Base-by-base conservation (phyloP, 2,797 vertebrate species). In the Scleropages formosus region DNA sequence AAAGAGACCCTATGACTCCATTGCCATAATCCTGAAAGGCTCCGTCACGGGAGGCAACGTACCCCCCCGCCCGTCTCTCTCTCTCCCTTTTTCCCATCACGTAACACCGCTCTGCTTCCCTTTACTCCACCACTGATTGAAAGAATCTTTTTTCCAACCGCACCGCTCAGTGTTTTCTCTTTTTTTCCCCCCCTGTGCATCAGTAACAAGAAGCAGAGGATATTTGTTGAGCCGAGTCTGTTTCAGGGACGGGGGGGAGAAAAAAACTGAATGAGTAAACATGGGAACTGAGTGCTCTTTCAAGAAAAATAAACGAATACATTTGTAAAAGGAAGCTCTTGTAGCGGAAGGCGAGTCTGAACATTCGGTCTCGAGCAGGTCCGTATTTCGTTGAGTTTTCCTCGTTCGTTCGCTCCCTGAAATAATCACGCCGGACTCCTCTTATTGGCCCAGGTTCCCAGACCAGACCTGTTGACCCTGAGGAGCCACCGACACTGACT, bases 1-100 rank as follows among this genome's bases (percentile, higher is more conserved):
- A n/a, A 39, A 15, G 62, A 11, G 10, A 12, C 22, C 53, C 53
- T 11, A 27, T 18, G 69, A 8, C 4, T 13, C 46, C 26, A 46
- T 8, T 11, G 27, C 27, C 56, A 27, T 72, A 72, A 72, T 59
- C 69, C 69, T 16, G 51, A 72, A 12, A n/a, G 69, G 53, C 26
- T 15, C 22, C 24, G 11, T 56, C 10, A 8, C 27, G 13, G 3
- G 7, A 3, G 20, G 3, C 0, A n/a, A 4, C n/a, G 13, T n/a
- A 6, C 59, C 0, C 20, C 20, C 59, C 1, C 18, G n/a, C 20
- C 1, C n/a, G 12, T 9, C 1, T 3, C 59, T 1, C 18, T 3
- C 59, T 61, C 20, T 9, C 59, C 3, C 20, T 4, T 16, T n/a
- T 10, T 22, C 20, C 20, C 59, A 6, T 22, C 3, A 3, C 11